These are phyloP conservation scores for Andrena camellia DNA, from an alignment of 2,888 invertebrate genomes.

Conservation along the genomic window DNA sequence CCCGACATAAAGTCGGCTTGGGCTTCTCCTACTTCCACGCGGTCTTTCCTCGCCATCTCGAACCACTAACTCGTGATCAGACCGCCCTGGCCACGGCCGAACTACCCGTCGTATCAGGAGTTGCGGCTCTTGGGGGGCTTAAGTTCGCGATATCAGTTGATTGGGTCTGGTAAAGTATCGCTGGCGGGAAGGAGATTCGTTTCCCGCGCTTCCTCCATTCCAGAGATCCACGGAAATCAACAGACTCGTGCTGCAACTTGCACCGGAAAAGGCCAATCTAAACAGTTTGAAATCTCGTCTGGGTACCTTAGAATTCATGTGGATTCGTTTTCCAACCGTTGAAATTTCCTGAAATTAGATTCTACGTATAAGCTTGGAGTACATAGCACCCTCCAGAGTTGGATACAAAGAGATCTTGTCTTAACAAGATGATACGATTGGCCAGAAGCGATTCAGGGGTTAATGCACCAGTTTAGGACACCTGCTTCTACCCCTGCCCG, in stretches of 20 bases:
- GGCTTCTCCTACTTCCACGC: slow-evolving; percentile 74
- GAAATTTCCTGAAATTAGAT: background rate
- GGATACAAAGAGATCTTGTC: background rate
- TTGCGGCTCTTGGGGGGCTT: slow-evolving; percentile 81
- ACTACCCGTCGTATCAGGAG: slow-evolving; percentile 83
- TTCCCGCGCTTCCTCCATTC: slow-evolving; percentile 19
- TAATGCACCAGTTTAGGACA: slow-evolving; percentile 63
- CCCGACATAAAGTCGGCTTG: slow-evolving; percentile 84
- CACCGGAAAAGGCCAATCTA: background rate
- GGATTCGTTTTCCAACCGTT: background rate
- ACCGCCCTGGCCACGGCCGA: slow-evolving; percentile 80
- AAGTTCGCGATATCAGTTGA: slow-evolving; percentile 84
- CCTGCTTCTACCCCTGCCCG: slow-evolving; percentile 63
- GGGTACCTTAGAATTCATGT: too few species aligned
- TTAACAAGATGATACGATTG: slow-evolving; percentile 45
- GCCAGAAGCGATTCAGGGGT: slow-evolving; percentile 28
- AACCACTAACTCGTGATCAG: slow-evolving; percentile 85
- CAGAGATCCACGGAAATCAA: background rate
- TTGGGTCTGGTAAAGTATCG: slow-evolving; percentile 79
- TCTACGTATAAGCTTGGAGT: background rate
- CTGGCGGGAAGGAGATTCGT: slow-evolving; percentile 55
- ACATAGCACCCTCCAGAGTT: background rate
- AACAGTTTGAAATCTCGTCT: background rate
- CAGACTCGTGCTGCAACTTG: background rate
- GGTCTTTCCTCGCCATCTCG: slow-evolving; percentile 76